Base-by-base conservation (phyloP, 1,140 invertebrate species). In the Sarcophaga peregrina region DNA sequence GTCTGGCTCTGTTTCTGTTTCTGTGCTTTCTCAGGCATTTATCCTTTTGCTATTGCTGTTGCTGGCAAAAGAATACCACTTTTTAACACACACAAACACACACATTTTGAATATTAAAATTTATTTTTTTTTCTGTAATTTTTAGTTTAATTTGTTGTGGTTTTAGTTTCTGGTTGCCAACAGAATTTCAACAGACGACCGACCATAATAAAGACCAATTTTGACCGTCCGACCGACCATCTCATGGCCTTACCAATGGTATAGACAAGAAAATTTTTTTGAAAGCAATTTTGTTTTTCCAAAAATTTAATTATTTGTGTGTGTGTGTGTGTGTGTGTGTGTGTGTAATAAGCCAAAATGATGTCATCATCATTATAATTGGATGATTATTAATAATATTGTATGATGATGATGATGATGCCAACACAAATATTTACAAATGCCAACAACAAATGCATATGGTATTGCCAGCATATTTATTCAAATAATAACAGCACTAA, bases 111-210 rank as follows among this genome's bases (percentile, higher is more conserved):
- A n/a, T 58, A 58, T 58, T 58, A 58, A 15, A 58, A 58, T 58
- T 58, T 58, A 58, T 58, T n/a, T 58, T 58, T n/a, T 58, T 58
- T 58, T 58, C 13, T 58, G 13, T 58, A 58, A 58, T 58, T 58
- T 58, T 58, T 58, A 58, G 54, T 58, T 58, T 58, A 58, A 58
- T 58, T 58, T 58, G 54, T 58, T 58, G 54, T n/a, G 54, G 54
- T 58, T 58, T 58, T 15, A 9, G 10, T 54, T 58, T 58, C 54
- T n/a, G 54, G 15, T n/a, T 58, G 52, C 52, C 8, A n/a, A 13
- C 54, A 58, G 15, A 13, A 58, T 58, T 13, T 58, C 4, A 58
- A 11, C 54, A 58, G 54, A 58, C 25, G 25, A 37, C 25, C 25
- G 4, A 37, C 1, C 25, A n/a, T n/a, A n/a, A n/a, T n/a, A n/a